Evolutionary conservation across 2,888 invertebrate genomes (phyloP), one percentile per base, ranked within the genome.

Genomic region (Sussaba pulchella): DNA sequence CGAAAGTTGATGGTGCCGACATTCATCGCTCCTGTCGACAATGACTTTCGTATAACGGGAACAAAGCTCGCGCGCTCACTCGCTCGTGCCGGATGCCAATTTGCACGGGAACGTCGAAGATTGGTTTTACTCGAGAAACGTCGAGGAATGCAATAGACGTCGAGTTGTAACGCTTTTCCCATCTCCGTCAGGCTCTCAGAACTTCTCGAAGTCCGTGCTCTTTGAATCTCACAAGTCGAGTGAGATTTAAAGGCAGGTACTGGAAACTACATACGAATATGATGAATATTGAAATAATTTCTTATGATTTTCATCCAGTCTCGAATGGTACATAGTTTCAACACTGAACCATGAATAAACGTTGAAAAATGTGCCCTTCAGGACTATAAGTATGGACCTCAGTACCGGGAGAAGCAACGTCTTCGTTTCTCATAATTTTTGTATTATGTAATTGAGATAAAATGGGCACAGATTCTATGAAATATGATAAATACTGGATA

Each of bases 71-170:
- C 69, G 69, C 64, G 57, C 69, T 64, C 63, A 36, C 67, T 63
- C 45, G 43, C 54, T 73, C 50, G 54, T 50, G 64, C 73, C 57
- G 69, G 57, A 73, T 78, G 52, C 74, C 74, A 74, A 70, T 70
- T 70, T 78, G 59, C 50, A 47, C 74, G 54, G 75, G 78, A 86
- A 85, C 84, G 80, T 82, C 86, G 82, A 84, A 87, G 85, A 86
- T 86, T 86, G 87, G 82, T 84, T 87, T 83, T 82, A 81, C 82
- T 67, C 82, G 78, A 80, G 81, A 78, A 76, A 82, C 83, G 83
- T 71, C 78, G 70, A 82, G 86, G 85, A 87, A 87, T 87, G 87
- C 86, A 85, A 85, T 87, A 85, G 85, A 85, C 80, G 85, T 86
- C 83, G 81, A 79, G 80, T 66, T 26, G 73, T 66, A 74, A 74